phyloP scores from a whole-genome alignment of 2,888 invertebrate genomes.

The Parnassius apollo region DNA sequence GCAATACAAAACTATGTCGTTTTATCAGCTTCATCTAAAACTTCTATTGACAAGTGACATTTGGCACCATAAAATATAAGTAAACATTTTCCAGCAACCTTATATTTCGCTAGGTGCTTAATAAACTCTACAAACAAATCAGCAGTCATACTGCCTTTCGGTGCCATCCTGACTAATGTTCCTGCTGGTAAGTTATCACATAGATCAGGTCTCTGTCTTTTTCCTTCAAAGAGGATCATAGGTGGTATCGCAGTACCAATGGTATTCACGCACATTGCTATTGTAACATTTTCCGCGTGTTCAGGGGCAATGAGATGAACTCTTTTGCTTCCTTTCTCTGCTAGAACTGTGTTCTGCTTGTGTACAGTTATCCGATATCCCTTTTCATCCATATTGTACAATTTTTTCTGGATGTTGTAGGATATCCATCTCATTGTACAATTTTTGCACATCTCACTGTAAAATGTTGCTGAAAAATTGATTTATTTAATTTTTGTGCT shows the following conservation, averaged over 20 bases:
- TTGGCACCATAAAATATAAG: slow-evolving; percentile 36
- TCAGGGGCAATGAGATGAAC: too few species aligned
- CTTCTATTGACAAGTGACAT: slow-evolving; percentile 27
- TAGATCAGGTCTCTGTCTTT: slow-evolving; percentile 31
- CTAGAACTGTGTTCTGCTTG: too few species aligned
- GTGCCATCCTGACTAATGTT: slow-evolving; percentile 32
- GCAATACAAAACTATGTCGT: slow-evolving; percentile 26
- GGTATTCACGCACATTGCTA: too few species aligned
- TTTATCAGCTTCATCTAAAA: slow-evolving; percentile 31
- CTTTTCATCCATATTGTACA: neutral
- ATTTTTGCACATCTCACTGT: neutral
- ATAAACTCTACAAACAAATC: slow-evolving; percentile 32
- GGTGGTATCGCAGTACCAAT: too few species aligned
- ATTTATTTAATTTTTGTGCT: slow-evolving; percentile 30
- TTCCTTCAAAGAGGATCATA: too few species aligned
- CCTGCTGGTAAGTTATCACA: slow-evolving; percentile 31
- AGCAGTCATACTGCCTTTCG: slow-evolving; percentile 34
- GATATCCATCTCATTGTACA: neutral
- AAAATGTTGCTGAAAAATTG: neutral
- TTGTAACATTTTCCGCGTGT: too few species aligned
- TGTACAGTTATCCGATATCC: too few species aligned
- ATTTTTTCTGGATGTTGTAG: slow-evolving; percentile 1
- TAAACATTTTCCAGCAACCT: slow-evolving; percentile 30
- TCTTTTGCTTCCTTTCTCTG: too few species aligned
- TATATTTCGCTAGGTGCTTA: slow-evolving; percentile 30